Conservation (phyloP, 53 echinoderm and acorn worm species). For the Actinopyga echinites region DNA sequence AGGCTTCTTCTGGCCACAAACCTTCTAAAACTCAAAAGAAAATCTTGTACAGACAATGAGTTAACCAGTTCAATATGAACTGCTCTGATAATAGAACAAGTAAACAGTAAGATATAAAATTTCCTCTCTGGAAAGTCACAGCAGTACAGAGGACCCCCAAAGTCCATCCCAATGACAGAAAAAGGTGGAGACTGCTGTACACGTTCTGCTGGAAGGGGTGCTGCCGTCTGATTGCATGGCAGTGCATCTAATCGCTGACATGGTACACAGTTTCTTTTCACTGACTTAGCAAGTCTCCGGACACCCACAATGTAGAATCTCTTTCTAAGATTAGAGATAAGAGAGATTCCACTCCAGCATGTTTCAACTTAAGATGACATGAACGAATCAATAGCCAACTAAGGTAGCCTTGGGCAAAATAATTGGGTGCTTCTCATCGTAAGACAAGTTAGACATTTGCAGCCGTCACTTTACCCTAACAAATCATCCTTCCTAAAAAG, state of each 20-base stretch:
- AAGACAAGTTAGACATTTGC: background rate
- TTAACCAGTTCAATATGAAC: constrained; percentile 16
- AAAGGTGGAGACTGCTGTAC: constrained; percentile 5
- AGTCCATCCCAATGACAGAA: constrained; percentile 3
- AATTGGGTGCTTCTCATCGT: too few relatives aligned
- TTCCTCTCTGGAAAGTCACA: background rate
- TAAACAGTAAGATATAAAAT: background rate
- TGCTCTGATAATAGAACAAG: background rate
- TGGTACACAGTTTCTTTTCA: background rate
- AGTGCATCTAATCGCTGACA: background rate
- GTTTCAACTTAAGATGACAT: background rate
- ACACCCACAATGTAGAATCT: background rate
- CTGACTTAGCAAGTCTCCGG: background rate
- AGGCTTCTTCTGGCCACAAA: constrained; percentile 12
- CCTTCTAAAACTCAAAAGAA: background rate
- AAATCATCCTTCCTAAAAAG: background rate
- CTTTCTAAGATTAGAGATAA: background rate
- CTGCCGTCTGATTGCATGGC: constrained; percentile 10
- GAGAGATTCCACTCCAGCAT: background rate
- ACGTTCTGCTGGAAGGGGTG: background rate
- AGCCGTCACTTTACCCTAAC: background rate
- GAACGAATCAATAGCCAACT: background rate
- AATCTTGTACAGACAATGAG: background rate
- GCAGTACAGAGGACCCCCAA: background rate
- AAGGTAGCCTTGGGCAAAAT: background rate